phyloP scores from a whole-genome alignment of 2,797 vertebrate species.

The Crocodylus rhombifer region DNA sequence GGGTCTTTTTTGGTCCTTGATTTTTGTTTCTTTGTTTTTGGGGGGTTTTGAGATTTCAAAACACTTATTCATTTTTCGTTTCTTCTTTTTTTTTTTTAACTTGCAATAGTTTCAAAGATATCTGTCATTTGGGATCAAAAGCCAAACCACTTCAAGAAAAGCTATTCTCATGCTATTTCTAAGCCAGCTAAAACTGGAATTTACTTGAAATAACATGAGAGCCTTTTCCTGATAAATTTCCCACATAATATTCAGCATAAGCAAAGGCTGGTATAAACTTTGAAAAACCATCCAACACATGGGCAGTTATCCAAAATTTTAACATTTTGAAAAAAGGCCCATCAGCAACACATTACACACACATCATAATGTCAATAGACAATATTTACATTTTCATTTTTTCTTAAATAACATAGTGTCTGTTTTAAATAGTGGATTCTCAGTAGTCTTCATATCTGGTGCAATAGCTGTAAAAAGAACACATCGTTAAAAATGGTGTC shows the following conservation, averaged over 20 bases:
- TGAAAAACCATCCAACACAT: background rate
- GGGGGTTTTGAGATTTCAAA: conserved; percentile 10
- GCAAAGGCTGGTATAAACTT: background rate
- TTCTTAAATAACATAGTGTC: conserved; percentile 75
- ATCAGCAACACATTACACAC: conserved; percentile 19
- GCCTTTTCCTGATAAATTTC: background rate
- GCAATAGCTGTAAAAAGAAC: conserved; percentile 72
- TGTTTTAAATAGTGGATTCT: conserved; percentile 60
- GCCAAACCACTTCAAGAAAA: background rate
- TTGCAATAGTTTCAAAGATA: background rate
- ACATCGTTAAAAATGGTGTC: conserved; percentile 4
- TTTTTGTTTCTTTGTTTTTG: too few species aligned
- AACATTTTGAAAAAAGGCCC: background rate
- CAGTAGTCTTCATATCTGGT: conserved; percentile 23
- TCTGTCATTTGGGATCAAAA: background rate
- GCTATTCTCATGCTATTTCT: background rate
- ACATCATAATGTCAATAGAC: conserved; percentile 19
- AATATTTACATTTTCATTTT: conserved; percentile 45
- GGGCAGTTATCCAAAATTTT: background rate
- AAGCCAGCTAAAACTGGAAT: background rate
- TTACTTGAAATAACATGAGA: background rate
- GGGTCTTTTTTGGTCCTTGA: background rate
- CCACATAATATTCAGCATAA: background rate
- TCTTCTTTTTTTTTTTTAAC: background rate
- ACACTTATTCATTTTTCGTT: background rate